A percentile compares a stretch with the other conserved stretches of the same genome.
Conservation (phyloP, 2,888 invertebrate species). For the Caenorhabditis imperialis region DNA sequence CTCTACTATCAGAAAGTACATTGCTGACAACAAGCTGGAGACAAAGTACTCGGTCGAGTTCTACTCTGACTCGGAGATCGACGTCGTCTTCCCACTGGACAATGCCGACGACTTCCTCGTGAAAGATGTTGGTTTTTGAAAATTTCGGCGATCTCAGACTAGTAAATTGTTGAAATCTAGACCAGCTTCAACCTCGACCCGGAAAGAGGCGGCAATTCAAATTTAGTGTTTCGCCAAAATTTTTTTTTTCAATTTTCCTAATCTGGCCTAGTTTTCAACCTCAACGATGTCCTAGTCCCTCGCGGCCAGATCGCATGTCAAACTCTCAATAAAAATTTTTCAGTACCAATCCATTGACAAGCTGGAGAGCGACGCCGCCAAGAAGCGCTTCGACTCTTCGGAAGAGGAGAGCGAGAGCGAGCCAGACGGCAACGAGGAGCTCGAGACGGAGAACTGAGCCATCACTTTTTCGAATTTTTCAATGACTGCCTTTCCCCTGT, state of each 20-base stretch:
- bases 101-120: slow-evolving; percentile 69
- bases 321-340: too few relatives aligned
- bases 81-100: slow-evolving; percentile 69
- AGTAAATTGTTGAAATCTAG: too few relatives aligned
- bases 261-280: not conserved
- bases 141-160: too few relatives aligned
- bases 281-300: too few relatives aligned
- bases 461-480: too few relatives aligned
- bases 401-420: slow-evolving; percentile 68
- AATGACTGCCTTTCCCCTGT: too few relatives aligned
- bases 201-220: too few relatives aligned
- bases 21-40: slow-evolving; percentile 56
- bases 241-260: not conserved
- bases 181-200: too few relatives aligned
- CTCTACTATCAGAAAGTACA: slow-evolving; percentile 58
- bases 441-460: slow-evolving; percentile 33
- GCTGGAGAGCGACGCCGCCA: slow-evolving; percentile 62
- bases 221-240: too few relatives aligned
- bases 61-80: slow-evolving; percentile 56
- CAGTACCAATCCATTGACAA: slow-evolving; percentile 61
- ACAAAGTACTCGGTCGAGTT: slow-evolving; percentile 62
- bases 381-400: slow-evolving; percentile 67
- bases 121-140: slow-evolving; percentile 66
- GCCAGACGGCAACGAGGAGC: slow-evolving; percentile 49
- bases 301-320: too few relatives aligned